phyloP scores from a whole-genome alignment of 2,113 vertebrate species.

The Pluvianellus socialis region DNA sequence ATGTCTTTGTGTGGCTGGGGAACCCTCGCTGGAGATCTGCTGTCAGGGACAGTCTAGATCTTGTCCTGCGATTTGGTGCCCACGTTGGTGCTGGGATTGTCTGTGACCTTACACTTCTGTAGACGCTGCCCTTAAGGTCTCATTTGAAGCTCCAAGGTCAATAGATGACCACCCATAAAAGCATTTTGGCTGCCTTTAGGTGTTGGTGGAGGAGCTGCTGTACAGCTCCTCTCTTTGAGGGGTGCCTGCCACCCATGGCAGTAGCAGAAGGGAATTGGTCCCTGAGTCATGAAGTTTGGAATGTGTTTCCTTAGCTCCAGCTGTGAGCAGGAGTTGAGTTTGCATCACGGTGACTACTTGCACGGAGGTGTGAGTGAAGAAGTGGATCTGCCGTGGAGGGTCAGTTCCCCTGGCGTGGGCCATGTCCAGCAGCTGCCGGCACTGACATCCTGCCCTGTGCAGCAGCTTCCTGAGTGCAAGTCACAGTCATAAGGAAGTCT shows the following conservation, averaged over 20 bases:
- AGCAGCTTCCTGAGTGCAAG: background rate
- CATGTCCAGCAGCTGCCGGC: too few relatives aligned
- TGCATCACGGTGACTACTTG: fast-evolving
- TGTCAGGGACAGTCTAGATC: background rate
- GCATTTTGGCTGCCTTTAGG: background rate
- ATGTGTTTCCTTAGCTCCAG: background rate
- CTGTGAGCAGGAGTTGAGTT: background rate
- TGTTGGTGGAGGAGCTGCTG: background rate
- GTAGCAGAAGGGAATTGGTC: background rate
- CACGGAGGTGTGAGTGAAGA: fast-evolving
- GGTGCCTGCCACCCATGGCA: background rate
- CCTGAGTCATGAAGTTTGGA: background rate
- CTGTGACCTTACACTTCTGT: background rate
- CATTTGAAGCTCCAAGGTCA: background rate
- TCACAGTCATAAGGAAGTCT: background rate
- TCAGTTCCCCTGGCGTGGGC: fast-evolving
- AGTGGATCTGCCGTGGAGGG: fast-evolving
- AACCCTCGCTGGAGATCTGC: background rate
- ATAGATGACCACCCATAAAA: background rate
- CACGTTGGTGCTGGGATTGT: too few relatives aligned
- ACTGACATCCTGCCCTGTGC: too few relatives aligned
- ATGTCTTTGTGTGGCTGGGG: background rate
- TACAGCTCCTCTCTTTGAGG: background rate
- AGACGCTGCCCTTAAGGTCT: background rate
- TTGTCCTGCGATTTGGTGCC: background rate